These are phyloP conservation scores for Alaudala cheleensis DNA, from an alignment of 2,113 vertebrate genomes.

Conservation along the genomic window DNA sequence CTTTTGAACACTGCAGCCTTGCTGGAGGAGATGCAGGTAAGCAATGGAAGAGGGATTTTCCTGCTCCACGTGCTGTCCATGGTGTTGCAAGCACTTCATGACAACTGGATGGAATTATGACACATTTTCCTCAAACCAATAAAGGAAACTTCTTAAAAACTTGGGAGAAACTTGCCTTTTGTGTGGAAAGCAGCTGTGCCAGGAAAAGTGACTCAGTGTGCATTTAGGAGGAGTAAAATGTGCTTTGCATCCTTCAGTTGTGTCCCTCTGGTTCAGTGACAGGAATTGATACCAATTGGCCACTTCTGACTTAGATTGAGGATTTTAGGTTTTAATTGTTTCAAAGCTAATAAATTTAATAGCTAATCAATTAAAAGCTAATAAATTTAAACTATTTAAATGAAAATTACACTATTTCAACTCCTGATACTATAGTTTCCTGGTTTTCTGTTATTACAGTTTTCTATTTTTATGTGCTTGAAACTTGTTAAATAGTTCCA, in stretches of 20 bases:
- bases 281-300: background rate
- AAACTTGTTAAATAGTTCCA: background rate
- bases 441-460: background rate
- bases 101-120: constrained; percentile 33
- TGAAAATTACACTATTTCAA: background rate
- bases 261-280: background rate
- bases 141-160: constrained; percentile 54
- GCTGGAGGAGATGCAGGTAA: constrained; percentile 52
- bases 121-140: constrained; percentile 70
- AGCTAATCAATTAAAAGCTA: background rate
- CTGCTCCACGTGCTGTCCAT: background rate
- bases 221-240: background rate
- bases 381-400: background rate
- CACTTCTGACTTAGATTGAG: background rate
- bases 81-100: constrained; percentile 54
- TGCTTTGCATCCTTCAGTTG: background rate
- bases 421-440: background rate
- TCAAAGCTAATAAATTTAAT: background rate
- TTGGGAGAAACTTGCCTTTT: constrained; percentile 63
- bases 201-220: background rate
- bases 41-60: background rate
- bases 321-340: background rate
- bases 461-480: background rate
- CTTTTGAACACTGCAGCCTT: constrained; percentile 64
- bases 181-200: background rate